These are phyloP conservation scores for Rhabdomys dilectus DNA, from an alignment of 2,113 vertebrate species.

Conservation along the genomic window DNA sequence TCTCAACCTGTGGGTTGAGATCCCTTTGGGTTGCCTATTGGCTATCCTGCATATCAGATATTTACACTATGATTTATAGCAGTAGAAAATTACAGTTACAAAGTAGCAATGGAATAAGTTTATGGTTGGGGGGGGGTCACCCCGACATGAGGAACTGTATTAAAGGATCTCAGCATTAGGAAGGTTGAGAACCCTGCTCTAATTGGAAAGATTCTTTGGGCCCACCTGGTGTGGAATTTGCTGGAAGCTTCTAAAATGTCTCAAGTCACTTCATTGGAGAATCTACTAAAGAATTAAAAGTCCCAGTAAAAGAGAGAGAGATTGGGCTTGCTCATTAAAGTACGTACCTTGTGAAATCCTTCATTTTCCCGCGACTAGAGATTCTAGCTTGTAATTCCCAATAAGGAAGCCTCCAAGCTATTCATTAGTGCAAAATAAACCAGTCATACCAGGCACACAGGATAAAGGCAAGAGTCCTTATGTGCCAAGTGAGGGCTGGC, in stretches of 20 bases:
- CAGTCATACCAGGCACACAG: neutral
- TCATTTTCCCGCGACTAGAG: conserved; percentile 56
- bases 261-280: neutral
- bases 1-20: neutral
- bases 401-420: neutral
- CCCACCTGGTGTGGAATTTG: neutral
- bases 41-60: neutral
- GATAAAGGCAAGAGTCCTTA: neutral
- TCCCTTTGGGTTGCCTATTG: neutral
- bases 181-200: neutral
- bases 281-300: conserved; percentile 33
- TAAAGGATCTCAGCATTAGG: neutral
- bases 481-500: neutral
- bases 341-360: conserved; percentile 56
- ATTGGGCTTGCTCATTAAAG: conserved; percentile 39
- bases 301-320: conserved; percentile 4
- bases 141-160: neutral
- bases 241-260: neutral
- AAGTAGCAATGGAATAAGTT: neutral
- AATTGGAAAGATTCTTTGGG: neutral
- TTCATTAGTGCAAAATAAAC: conserved; percentile 45
- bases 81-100: neutral
- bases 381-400: conserved; percentile 41
- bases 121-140: neutral
- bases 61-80: neutral